Conservation (phyloP, 2,888 invertebrate species). For the Clivina fossor region DNA sequence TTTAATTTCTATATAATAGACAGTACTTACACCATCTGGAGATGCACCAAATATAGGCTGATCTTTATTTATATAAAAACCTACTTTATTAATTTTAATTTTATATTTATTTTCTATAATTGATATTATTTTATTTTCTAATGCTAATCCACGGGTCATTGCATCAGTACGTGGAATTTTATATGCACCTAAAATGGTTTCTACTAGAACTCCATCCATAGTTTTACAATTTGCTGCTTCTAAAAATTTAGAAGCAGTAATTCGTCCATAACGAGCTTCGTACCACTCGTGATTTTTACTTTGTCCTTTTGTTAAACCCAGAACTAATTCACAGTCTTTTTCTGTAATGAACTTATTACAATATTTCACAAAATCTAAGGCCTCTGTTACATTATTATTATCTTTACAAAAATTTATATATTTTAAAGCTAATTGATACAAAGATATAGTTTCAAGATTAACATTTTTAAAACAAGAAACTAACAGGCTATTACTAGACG, state of each 20-base stretch:
- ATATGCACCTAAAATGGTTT: conserved; percentile 1
- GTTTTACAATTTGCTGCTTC: not conserved
- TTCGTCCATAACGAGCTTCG: not conserved
- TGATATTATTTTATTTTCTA: not conserved
- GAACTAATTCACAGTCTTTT: not conserved
- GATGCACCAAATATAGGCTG: not conserved
- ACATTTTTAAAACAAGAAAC: not conserved
- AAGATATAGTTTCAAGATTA: not conserved
- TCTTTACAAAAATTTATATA: not conserved
- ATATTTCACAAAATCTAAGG: not conserved
- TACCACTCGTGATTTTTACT: not conserved
- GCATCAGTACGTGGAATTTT: not conserved
- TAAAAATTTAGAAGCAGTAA: not conserved
- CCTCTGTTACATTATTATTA: not conserved
- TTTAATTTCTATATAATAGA: not conserved
- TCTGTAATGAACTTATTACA: not conserved
- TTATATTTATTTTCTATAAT: not conserved
- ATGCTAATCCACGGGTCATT: not conserved
- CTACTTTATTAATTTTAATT: not conserved
- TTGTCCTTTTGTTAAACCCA: not conserved
- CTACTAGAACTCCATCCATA: not conserved
- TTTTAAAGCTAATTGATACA: not conserved
- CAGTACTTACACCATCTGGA: not conserved
- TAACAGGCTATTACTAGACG: not conserved
- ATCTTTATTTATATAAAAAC: not conserved